Percentiles rank a stretch among this genome's conserved stretches.
Conservation (phyloP, 2,888 invertebrate species). For the Drosophila kuntzei region DNA sequence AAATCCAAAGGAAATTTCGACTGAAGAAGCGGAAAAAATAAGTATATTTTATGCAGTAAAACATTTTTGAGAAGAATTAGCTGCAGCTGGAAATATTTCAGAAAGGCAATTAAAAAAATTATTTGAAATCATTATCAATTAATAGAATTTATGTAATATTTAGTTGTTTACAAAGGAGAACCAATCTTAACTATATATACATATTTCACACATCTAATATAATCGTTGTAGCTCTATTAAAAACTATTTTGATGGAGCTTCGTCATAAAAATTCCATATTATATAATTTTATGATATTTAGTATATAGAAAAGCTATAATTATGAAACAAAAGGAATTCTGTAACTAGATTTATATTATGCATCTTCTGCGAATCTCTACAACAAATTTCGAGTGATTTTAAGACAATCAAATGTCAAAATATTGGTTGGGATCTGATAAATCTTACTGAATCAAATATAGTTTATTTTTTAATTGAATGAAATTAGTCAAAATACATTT, state of each 20-base stretch:
- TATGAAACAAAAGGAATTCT: too few species aligned
- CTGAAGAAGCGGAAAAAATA: background rate
- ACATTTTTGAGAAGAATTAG: background rate
- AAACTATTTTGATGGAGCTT: background rate
- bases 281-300: too few species aligned
- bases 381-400: too few species aligned
- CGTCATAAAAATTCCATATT: background rate
- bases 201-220: background rate
- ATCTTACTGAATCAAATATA: too few species aligned
- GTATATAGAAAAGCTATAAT: background rate
- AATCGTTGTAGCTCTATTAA: background rate
- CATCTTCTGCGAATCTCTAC: too few species aligned
- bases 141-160: background rate
- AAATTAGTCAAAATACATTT: too few species aligned
- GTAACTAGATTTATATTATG: too few species aligned
- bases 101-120: background rate
- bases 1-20: conserved; percentile 1
- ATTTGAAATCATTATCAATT: background rate
- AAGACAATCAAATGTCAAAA: too few species aligned
- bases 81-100: conserved; percentile 1
- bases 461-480: too few species aligned
- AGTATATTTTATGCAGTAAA: background rate
- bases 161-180: too few species aligned
- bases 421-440: too few species aligned
- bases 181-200: too few species aligned